A percentile compares a stretch with the other conserved stretches of the same genome.
Conservation (phyloP, 2,888 invertebrate genomes). For the Didymodactylos carnosus region DNA sequence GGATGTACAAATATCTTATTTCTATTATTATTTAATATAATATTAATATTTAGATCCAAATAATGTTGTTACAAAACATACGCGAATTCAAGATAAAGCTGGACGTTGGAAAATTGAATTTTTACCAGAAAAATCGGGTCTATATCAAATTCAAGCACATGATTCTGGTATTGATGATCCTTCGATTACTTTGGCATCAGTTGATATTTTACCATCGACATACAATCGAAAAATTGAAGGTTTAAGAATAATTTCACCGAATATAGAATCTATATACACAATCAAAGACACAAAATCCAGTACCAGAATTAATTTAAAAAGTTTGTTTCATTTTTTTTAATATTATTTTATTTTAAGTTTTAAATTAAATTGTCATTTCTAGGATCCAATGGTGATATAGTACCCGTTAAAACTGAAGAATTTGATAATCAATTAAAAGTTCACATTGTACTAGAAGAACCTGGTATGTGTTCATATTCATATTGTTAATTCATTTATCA, state of each 20-base stretch:
- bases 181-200: background rate
- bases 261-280: background rate
- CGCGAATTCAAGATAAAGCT: conserved; percentile 4
- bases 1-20: background rate
- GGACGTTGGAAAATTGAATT: conserved; percentile 12
- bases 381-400: background rate
- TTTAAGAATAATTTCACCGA: background rate
- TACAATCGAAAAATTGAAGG: background rate
- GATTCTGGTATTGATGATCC: background rate
- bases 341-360: background rate
- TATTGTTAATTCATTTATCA: background rate
- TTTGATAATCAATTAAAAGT: background rate
- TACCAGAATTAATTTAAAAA: background rate
- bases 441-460: background rate
- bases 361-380: background rate
- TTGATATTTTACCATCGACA: background rate
- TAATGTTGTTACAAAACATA: conserved; percentile 3
- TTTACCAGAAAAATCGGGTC: background rate
- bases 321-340: background rate
- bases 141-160: background rate
- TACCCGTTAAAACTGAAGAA: background rate
- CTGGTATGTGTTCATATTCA: too few species aligned
- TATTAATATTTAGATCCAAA: background rate
- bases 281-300: background rate
- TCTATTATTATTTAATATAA: background rate